phyloP scores from a whole-genome alignment of 1,140 invertebrate species.

The Adelges cooleyi region DNA sequence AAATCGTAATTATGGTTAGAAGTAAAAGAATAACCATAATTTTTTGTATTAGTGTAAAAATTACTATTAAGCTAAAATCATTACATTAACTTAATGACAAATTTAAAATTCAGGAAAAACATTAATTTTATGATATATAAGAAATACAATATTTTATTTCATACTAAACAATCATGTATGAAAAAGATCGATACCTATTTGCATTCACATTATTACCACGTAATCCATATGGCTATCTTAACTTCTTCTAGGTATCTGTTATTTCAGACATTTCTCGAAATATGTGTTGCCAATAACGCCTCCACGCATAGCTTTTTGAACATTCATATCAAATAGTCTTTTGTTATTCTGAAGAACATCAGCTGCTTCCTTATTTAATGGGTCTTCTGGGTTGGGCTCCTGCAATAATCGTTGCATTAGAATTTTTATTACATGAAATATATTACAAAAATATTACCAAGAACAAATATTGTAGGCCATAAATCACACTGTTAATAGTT shows the following conservation, averaged over 20 bases:
- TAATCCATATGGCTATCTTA: not conserved
- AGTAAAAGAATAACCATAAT: not conserved
- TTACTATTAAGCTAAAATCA: constrained; percentile 12
- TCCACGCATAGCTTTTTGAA: constrained; percentile 88
- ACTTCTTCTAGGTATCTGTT: constrained; percentile 40
- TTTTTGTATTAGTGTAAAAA: not conserved
- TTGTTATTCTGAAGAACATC: constrained; percentile 90
- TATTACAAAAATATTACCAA: constrained; percentile 52
- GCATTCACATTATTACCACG: not conserved
- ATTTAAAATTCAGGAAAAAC: not conserved
- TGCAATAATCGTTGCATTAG: constrained; percentile 38
- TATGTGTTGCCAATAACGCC: constrained; percentile 85
- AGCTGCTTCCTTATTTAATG: constrained; percentile 97
- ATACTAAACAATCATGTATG: constrained; percentile 4
- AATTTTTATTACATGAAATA: not conserved
- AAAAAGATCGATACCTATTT: constrained; percentile 3
- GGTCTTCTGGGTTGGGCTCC: constrained; percentile 98
- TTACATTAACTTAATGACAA: not conserved
- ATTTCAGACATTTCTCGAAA: constrained; percentile 94
- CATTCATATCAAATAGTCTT: constrained; percentile 90
- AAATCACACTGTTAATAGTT: constrained; percentile 95
- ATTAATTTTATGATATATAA: not conserved
- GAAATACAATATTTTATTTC: constrained; percentile 15
- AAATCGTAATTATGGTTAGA: not conserved
- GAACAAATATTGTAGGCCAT: constrained; percentile 95